Base-by-base conservation (phyloP, 2,797 vertebrate genomes). In the Serranus cabrilla region DNA sequence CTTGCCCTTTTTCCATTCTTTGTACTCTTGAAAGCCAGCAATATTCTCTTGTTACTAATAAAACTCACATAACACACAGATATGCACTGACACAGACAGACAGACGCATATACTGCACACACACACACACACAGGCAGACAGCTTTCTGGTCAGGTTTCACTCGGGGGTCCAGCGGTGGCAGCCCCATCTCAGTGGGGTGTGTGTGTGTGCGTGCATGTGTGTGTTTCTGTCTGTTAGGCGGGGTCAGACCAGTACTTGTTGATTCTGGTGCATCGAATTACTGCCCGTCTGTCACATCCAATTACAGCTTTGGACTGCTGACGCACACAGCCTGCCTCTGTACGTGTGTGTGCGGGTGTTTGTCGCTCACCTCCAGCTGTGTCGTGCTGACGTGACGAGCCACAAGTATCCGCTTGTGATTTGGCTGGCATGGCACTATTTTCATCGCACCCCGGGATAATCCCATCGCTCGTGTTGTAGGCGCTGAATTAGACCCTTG, bases 261-360 rank as follows among this genome's bases (percentile, higher is more conserved):
- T 94, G 91, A 95, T 93, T 91, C 87, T 89, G 87, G 88, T 91
- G 91, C 94, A 94, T 94, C 92, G 82, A 93, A 91, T 95, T 95
- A 94, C 93, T 91, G 92, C 83, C 90, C 18, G 80, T 94, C 94
- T 94, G 95, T 96, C 96, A 95, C 87, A 81, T 93, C 88, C 93
- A 96, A 94, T 97, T 95, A 94, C 64, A 71, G 21, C 51, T 73
- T 62, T 63, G 78, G 83, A 81, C 87, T 76, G 63, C 81, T 94
- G 95, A 96, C 87, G 83, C 90, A 95, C 91, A 95, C 91, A 93
- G 92, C 61, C 85, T 91, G 83, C 89, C 86, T 93, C 91, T 95
- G 89, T 95, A 73, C 80, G 75, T 66, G 78, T 72, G 84, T 76
- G 86, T 89, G 82, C 51, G 63, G 64, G 74, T 85, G 83, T 92